Evolutionary conservation across 2,888 invertebrate species (phyloP).

Genomic region (Campoplex nolae): DNA sequence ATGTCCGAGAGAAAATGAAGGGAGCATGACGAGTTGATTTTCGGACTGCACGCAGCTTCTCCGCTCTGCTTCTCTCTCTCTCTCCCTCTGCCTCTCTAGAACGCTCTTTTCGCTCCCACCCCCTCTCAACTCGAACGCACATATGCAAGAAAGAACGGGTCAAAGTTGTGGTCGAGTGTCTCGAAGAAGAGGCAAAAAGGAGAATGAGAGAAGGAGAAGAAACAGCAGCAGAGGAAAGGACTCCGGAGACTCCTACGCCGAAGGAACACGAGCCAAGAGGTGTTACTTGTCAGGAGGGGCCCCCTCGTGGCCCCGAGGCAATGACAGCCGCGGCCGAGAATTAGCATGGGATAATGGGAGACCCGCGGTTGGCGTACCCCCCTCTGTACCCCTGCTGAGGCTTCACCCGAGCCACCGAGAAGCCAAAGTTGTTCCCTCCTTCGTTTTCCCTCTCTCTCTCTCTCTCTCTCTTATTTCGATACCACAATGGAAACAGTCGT

Average conservation of each 20-base stretch:
- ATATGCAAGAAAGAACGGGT: conserved; percentile 56
- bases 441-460: conserved; percentile 20
- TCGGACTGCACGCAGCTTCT: conserved; percentile 77
- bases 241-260: conserved; percentile 75
- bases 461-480: conserved; percentile 16
- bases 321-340: conserved; percentile 83
- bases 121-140: conserved; percentile 29
- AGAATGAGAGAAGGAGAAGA: conserved; percentile 42
- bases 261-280: conserved; percentile 81
- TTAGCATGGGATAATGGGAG: conserved; percentile 85
- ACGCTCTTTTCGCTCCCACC: conserved; percentile 5
- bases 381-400: conserved; percentile 77
- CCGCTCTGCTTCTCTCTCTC: background rate
- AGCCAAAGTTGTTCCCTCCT: conserved; percentile 62
- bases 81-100: conserved; percentile 22
- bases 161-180: conserved; percentile 59
- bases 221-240: conserved; percentile 55
- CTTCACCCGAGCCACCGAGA: conserved; percentile 68
- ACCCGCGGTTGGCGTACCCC: conserved; percentile 75
- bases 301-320: conserved; percentile 79
- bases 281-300: conserved; percentile 83
- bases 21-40: conserved; percentile 84
- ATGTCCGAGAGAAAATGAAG: conserved; percentile 84
- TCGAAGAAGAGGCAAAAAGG: conserved; percentile 31
- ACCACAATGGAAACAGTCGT: conserved; percentile 54